Evolutionary conservation across 2,113 vertebrate species (phyloP), one percentile per base, ranked within the genome.

Genomic region (Pollimyrus isidori): DNA sequence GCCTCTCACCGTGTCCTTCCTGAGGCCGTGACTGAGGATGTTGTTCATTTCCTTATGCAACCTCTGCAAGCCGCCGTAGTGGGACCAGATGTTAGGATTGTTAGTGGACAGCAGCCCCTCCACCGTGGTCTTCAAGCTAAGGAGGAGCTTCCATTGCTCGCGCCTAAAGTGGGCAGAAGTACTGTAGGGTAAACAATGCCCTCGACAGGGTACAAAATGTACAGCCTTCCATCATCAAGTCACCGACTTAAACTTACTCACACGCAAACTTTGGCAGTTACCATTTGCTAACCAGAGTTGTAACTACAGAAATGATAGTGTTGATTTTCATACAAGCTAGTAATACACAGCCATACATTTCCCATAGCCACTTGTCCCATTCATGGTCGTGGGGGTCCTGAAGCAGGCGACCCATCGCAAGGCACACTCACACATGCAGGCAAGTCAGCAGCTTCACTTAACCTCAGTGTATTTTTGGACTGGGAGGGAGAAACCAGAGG

Each of bases 41-140:
- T 95, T 96, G 94, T 97, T 98, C 98, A 99, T 98, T 94, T 99
- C 98, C 91, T 98, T 97, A 93, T 97, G 98, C 65, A 99, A 96
- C n/a, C 98, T 94, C 91, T 99, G 97, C 94, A 99, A 94, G 89
- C 98, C 98, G 0, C 98, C 98, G 91, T 99, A 99, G 87, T 97
- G 97, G 48, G 98, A 98, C 98, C 98, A 99, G 62, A 99, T 97
- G 0, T 99, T 99, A 0, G 98, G 97, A 91, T 97, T 98, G 92
- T 97, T 99, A 86, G 96, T 96, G 82, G 97, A 99, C 89, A 99
- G 96, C 87, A 99, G 95, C 35, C 98, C 98, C 90, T 99, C 98
- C 53, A 98, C 98, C 0, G 98, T 99, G 39, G 97, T 98, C 95
- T 99, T 99, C 92, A 99, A 94, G 91, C 97, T 97, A 88, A 97